Base-by-base conservation (phyloP, 2,888 invertebrate species). In the Cylloceria caligata region DNA sequence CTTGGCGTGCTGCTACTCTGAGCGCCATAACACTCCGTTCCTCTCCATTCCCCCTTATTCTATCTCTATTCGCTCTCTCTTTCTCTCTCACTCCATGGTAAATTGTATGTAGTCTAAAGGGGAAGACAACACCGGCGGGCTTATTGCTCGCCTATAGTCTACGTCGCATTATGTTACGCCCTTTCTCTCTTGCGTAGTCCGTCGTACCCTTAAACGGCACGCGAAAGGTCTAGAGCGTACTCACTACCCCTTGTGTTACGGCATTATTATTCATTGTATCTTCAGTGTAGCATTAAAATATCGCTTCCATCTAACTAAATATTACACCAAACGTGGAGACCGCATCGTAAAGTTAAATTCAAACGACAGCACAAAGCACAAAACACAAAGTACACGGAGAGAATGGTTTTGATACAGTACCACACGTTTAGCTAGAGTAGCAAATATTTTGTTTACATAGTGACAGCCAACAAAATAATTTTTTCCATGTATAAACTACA, bases 1-100 rank as follows among this genome's bases (percentile, higher is more conserved):
- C 71, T 79, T 79, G 82, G 82, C 82, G 52, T 60, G 57, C 60
- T 57, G 52, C 71, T 72, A 34, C 55, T 71, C 74, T 67, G 19
- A 45, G 62, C 57, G 45, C 67, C 45, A 80, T 69, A 57, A 69
- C 52, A 47, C 57, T 57, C 42, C n/a, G 64, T 65, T 73, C 42
- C 72, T 39, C 78, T 57, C 49, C 16, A 42, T 5, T n/a, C 30
- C 16, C 30, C 30, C 6, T 30, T n/a, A n/a, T 16, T 13, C n/a
- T n/a, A 27, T 34, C 34, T 36, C 34, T 16, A 1, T 34, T 42
- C 30, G 3, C 16, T 21, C 49, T 64, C 55, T 21, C 62, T 57
- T 7, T 68, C 60, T 45, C 47, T 27, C 42, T 27, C n/a, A 64
- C 39, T 42, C 57, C 60, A 68, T 68, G 83, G 21, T 71, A 68